These are phyloP conservation scores for Peromyscus melanophrys DNA, from an alignment of 2,797 vertebrate species.

Conservation along the genomic window DNA sequence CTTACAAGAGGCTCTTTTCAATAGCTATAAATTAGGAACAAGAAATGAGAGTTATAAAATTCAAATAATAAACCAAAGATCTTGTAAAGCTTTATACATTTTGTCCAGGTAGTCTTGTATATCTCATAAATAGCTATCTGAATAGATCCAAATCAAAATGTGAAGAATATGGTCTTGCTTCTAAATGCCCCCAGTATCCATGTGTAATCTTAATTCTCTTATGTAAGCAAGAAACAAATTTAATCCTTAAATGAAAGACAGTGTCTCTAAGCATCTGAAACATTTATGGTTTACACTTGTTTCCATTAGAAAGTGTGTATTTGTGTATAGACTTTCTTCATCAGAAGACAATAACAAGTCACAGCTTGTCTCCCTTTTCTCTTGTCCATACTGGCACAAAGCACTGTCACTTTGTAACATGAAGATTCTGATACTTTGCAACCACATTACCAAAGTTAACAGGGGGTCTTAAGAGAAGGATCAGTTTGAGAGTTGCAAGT, in stretches of 20 bases:
- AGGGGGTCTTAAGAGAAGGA: not conserved
- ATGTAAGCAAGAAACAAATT: not conserved
- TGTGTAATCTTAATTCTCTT: not conserved
- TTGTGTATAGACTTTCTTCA: not conserved
- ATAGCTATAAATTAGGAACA: not conserved
- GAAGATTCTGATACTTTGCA: not conserved
- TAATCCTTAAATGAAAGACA: not conserved
- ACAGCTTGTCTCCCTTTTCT: not conserved
- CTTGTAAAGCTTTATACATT: not conserved
- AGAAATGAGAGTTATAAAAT: not conserved
- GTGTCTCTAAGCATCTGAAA: slow-evolving; percentile 4
- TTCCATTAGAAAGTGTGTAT: not conserved
- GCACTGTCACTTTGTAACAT: not conserved
- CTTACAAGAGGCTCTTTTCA: not conserved
- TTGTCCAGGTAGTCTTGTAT: not conserved
- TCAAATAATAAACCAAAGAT: not conserved
- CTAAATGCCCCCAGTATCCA: not conserved
- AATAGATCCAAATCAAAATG: not conserved
- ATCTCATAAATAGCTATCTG: not conserved
- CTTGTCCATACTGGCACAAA: not conserved
- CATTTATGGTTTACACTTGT: not conserved
- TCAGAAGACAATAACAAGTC: not conserved
- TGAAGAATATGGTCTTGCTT: not conserved
- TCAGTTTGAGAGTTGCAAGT: not conserved
- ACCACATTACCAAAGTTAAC: not conserved